Evolutionary conservation across 2,888 invertebrate genomes (phyloP).

Genomic region (Eueremaeus valkanovi): DNA sequence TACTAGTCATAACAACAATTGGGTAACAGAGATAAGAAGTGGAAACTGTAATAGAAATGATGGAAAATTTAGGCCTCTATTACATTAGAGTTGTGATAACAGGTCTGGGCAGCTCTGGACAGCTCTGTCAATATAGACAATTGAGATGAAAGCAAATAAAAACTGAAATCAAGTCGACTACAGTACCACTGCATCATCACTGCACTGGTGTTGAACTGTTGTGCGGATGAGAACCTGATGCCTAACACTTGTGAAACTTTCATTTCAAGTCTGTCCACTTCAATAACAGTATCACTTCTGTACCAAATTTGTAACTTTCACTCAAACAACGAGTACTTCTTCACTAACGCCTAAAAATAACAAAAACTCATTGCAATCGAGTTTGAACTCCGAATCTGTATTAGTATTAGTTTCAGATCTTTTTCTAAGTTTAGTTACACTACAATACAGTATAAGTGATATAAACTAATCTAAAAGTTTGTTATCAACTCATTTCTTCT

Average conservation of each 20-base stretch:
- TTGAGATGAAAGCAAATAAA: constrained; percentile 30
- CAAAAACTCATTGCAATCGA: constrained; percentile 31
- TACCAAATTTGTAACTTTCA: constrained; percentile 32
- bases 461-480: constrained; percentile 14
- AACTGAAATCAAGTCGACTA: constrained; percentile 5
- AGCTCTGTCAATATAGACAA: constrained; percentile 24
- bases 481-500: constrained; percentile 15
- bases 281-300: constrained; percentile 28
- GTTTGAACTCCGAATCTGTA: neutral
- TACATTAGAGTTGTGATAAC: constrained; percentile 28
- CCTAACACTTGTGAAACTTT: constrained; percentile 32
- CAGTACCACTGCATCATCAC: no score
- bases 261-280: constrained; percentile 21
- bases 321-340: constrained; percentile 31
- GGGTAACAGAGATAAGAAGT: neutral
- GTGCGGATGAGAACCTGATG: constrained; percentile 2
- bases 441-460: neutral
- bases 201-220: neutral
- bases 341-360: constrained; percentile 33
- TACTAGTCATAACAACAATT: neutral
- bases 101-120: neutral
- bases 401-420: constrained; percentile 9
- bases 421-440: constrained; percentile 20
- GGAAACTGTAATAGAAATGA: neutral
- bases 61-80: neutral